Conservation (phyloP, 2,888 invertebrate genomes). For the Acleris sparsana region DNA sequence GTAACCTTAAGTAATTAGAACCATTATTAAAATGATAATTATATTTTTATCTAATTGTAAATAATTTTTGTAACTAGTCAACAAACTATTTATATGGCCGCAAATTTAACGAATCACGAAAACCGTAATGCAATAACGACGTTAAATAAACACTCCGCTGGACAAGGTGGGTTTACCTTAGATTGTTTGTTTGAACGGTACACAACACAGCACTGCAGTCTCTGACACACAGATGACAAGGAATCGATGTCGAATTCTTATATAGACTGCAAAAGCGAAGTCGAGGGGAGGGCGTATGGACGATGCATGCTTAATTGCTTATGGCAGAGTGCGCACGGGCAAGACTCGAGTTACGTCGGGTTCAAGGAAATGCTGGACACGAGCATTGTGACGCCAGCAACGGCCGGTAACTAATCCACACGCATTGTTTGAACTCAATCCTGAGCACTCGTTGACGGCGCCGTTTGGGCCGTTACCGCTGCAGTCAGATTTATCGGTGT, state of each 20-base stretch:
- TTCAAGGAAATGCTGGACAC: conserved; percentile 36
- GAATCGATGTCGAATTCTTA: conserved; percentile 67
- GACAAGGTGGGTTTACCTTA: conserved; percentile 53
- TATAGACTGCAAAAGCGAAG: conserved; percentile 72
- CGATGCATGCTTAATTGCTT: conserved; percentile 38
- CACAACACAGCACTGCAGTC: conserved; percentile 78
- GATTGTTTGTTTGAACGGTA: conserved; percentile 54
- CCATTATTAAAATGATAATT: too few species aligned
- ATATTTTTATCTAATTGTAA: too few species aligned
- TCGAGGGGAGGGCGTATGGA: conserved; percentile 61
- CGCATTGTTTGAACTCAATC: conserved; percentile 23
- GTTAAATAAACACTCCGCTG: conserved; percentile 16
- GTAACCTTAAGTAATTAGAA: background rate
- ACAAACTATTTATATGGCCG: background rate
- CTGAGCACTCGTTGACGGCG: conserved; percentile 5
- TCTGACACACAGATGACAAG: conserved; percentile 75
- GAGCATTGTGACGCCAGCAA: conserved; percentile 27
- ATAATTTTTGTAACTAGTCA: too few species aligned
- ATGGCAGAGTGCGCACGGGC: conserved; percentile 35
- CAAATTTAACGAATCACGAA: conserved; percentile 5
- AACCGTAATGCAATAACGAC: conserved; percentile 1
- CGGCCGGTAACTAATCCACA: conserved; percentile 28
- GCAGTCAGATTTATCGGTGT: too few species aligned
- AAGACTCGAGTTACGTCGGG: conserved; percentile 33
- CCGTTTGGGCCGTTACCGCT: conserved; percentile 9